phyloP scores from a whole-genome alignment of 2,888 invertebrate genomes.

The Hydraecia micacea region DNA sequence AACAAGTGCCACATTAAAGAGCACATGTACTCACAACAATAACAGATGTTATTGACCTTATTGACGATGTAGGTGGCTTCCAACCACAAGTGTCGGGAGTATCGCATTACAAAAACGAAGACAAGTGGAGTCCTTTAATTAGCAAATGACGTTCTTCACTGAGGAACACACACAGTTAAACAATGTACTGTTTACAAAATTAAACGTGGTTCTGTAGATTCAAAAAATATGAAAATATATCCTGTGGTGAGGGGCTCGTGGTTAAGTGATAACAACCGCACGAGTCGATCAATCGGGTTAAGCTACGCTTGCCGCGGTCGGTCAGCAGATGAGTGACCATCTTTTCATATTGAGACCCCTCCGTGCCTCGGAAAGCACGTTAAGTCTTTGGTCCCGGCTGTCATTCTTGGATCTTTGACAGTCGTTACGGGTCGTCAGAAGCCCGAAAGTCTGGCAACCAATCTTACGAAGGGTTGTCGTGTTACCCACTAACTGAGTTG shows the following conservation, averaged over 20 bases:
- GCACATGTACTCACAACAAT: slow-evolving; percentile 43
- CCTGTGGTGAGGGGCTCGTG: neutral
- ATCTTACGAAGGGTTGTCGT: no score
- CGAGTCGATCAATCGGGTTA: neutral
- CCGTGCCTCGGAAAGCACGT: no score
- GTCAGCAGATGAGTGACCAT: no score
- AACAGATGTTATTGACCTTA: slow-evolving; percentile 68
- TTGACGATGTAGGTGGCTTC: slow-evolving; percentile 70
- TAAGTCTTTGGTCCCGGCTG: no score
- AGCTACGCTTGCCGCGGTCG: neutral
- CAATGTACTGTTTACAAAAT: neutral
- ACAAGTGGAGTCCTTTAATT: slow-evolving; percentile 80
- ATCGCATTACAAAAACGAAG: slow-evolving; percentile 81
- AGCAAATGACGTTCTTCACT: slow-evolving; percentile 64
- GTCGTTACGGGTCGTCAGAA: no score
- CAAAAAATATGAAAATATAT: neutral
- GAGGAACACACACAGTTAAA: slow-evolving; percentile 2
- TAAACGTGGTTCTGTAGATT: neutral
- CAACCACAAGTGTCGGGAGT: slow-evolving; percentile 72
- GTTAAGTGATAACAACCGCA: neutral
- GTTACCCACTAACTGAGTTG: no score
- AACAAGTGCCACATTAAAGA: slow-evolving; percentile 28
- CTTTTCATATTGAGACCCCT: no score
- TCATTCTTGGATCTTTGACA: no score
- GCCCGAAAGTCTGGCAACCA: no score